Evolutionary conservation across 2,797 vertebrate genomes (phyloP).

Genomic region (Muscicapa comitata): DNA sequence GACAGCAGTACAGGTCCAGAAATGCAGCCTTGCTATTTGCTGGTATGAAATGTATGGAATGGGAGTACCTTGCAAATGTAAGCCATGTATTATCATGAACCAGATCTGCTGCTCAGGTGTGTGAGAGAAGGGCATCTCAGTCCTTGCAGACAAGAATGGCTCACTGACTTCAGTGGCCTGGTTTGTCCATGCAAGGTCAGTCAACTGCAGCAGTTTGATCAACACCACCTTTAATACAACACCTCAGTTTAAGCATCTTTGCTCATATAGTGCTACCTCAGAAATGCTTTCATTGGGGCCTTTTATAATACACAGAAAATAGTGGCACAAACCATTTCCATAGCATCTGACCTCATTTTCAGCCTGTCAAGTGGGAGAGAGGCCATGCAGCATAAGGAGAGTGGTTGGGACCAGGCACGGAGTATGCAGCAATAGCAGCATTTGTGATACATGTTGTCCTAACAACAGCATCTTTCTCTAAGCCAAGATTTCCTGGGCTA

Average conservation of each 20-base stretch:
- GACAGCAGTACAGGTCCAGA: background rate
- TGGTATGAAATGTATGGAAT: background rate
- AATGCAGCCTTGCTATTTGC: background rate
- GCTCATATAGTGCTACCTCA: background rate
- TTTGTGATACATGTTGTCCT: constrained; percentile 8
- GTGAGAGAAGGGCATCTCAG: background rate
- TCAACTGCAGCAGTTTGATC: background rate
- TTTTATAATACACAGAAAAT: background rate
- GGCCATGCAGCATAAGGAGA: constrained; percentile 23
- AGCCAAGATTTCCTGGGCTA: constrained; percentile 16
- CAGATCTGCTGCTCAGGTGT: background rate
- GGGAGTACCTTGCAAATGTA: background rate
- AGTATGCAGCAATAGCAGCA: background rate
- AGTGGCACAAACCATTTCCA: background rate
- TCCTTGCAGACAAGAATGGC: background rate
- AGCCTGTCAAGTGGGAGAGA: constrained; percentile 25
- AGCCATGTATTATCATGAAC: background rate
- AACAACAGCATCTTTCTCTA: constrained; percentile 21
- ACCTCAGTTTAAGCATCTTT: background rate
- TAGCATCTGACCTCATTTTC: constrained; percentile 30
- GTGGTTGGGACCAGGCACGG: background rate
- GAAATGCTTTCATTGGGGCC: background rate
- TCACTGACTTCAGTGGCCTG: background rate
- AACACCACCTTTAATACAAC: background rate
- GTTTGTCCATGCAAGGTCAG: background rate